Percentiles rank a stretch among this genome's conserved stretches.
Conservation (phyloP, 2,113 vertebrate species). For the Suricata suricatta region DNA sequence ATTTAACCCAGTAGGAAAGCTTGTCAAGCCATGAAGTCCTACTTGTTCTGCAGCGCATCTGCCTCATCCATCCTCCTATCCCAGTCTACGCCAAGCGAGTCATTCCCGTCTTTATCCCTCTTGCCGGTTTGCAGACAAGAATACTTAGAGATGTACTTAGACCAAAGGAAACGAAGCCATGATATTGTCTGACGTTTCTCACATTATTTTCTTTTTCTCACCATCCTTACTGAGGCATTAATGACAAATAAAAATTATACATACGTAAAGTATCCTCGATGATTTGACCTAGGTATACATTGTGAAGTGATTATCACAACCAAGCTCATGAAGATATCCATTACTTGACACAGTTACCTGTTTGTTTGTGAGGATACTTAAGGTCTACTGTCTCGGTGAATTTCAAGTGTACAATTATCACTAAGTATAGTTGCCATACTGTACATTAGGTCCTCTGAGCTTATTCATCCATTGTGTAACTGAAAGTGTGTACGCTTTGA, state of each 20-base stretch:
- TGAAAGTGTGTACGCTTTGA: not conserved
- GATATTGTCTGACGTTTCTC: not conserved
- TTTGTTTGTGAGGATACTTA: not conserved
- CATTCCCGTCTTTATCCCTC: not conserved
- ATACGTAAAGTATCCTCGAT: not conserved
- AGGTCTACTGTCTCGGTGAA: not conserved
- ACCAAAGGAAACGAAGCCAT: not conserved
- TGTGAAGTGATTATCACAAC: not conserved
- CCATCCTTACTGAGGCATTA: not conserved
- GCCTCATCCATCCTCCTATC: not conserved
- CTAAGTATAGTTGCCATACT: not conserved
- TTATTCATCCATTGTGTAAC: not conserved
- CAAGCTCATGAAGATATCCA: not conserved
- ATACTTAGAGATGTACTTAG: not conserved
- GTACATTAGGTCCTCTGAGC: not conserved
- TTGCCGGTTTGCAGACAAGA: not conserved
- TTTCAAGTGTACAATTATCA: not conserved
- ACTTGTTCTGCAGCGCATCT: not conserved
- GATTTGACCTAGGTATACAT: not conserved
- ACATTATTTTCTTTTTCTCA: not conserved
- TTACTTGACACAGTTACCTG: not conserved
- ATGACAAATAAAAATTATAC: not conserved
- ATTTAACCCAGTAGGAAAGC: not conserved
- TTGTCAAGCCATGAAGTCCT: not conserved
- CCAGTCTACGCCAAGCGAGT: not conserved